Conservation (phyloP, 2,888 invertebrate species). For the Cylindroiulus punctatus region DNA sequence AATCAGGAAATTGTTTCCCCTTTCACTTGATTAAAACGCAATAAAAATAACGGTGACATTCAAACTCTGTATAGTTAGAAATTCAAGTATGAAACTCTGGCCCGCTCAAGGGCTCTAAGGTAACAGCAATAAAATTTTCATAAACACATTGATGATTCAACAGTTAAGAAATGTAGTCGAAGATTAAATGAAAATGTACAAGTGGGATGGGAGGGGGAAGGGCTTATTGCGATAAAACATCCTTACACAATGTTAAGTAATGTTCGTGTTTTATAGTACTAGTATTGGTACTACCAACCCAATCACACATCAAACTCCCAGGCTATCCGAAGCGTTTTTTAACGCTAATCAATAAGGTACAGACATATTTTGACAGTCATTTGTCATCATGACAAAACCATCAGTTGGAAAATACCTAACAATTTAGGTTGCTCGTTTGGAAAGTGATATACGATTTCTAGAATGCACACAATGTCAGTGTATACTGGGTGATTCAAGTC, state of each 20-base stretch:
- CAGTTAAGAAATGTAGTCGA: constrained; percentile 49
- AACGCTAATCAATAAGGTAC: neutral
- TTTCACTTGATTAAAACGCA: constrained; percentile 19
- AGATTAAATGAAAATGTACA: constrained; percentile 44
- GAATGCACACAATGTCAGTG: too few species aligned
- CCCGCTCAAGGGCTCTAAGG: constrained; percentile 11
- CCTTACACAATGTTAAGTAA: constrained; percentile 39
- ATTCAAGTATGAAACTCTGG: constrained; percentile 44
- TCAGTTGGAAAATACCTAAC: neutral
- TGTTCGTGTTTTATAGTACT: neutral
- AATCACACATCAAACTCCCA: neutral
- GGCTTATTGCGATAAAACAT: constrained; percentile 45
- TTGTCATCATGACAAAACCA: neutral
- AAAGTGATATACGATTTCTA: too few species aligned
- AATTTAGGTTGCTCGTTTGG: too few species aligned
- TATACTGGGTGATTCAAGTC: too few species aligned
- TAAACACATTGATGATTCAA: constrained; percentile 49
- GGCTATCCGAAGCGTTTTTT: neutral
- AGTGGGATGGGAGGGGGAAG: constrained; percentile 19
- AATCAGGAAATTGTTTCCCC: neutral
- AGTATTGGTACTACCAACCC: neutral
- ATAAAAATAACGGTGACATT: constrained; percentile 40
- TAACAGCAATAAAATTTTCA: constrained; percentile 53
- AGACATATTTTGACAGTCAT: neutral
- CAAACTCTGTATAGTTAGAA: constrained; percentile 47